Conservation (phyloP, 2,888 invertebrate species). For the Melanotus villosus region DNA sequence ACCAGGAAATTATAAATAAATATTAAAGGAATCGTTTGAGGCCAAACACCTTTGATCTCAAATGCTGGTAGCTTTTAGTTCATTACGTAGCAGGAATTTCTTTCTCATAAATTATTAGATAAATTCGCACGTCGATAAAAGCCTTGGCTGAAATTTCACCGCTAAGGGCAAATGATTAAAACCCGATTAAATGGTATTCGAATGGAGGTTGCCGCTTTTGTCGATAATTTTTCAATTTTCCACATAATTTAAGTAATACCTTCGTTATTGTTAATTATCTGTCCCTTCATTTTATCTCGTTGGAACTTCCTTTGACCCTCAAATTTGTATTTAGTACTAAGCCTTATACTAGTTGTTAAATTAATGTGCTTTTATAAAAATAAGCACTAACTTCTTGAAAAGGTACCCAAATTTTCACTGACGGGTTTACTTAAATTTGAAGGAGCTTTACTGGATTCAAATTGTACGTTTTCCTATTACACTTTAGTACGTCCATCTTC, state of each 20-base stretch:
- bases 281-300: neutral
- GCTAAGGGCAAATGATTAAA: conserved; percentile 41
- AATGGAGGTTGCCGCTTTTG: conserved; percentile 22
- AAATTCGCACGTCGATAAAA: conserved; percentile 36
- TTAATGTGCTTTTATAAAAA: no score
- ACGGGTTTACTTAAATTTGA: no score
- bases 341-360: no score
- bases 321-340: no score
- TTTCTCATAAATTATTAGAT: conserved; percentile 40
- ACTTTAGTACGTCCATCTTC: no score
- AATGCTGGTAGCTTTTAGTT: conserved; percentile 40
- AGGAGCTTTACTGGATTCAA: no score
- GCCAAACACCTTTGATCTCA: conserved; percentile 36
- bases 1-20: conserved; percentile 34
- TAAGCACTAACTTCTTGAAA: no score
- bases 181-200: conserved; percentile 38
- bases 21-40: conserved; percentile 30
- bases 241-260: conserved; percentile 34
- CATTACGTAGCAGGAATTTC: conserved; percentile 36
- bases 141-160: conserved; percentile 35
- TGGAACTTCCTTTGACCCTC: no score
- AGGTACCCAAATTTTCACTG: no score
- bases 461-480: no score
- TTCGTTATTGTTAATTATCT: conserved; percentile 23
- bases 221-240: conserved; percentile 37